These are phyloP conservation scores for Danio kyathit DNA, from an alignment of 2,797 vertebrate genomes.

Conservation along the genomic window DNA sequence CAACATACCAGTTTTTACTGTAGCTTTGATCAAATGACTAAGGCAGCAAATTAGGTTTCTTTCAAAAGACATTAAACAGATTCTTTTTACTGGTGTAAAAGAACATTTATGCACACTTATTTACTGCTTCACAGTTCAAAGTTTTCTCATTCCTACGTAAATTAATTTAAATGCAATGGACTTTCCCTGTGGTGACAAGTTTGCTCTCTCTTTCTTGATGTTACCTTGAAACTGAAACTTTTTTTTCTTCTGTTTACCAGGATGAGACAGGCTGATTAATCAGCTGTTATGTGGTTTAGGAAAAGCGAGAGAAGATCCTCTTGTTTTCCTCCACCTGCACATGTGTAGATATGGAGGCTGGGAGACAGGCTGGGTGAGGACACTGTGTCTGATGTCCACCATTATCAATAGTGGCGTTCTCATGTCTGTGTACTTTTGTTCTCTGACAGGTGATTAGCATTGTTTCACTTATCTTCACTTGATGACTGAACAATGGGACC, in stretches of 20 bases:
- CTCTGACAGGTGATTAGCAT: slow-evolving; percentile 59
- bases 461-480: slow-evolving; percentile 63
- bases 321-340: slow-evolving; percentile 39
- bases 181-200: slow-evolving; percentile 12
- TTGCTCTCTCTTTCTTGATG: not conserved
- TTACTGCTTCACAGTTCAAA: not conserved
- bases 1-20: too few relatives aligned
- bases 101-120: not conserved
- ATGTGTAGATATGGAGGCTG: slow-evolving; percentile 43
- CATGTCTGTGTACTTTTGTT: slow-evolving; percentile 50
- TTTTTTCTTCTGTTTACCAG: slow-evolving; percentile 33
- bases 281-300: slow-evolving; percentile 27
- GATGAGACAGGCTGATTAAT: slow-evolving; percentile 54
- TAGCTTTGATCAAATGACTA: too few relatives aligned
- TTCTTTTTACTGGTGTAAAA: too few relatives aligned
- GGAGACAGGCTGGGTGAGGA: slow-evolving; percentile 48
- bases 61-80: too few relatives aligned
- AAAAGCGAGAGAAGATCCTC: slow-evolving; percentile 43
- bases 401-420: slow-evolving; percentile 56
- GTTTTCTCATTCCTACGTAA: not conserved
- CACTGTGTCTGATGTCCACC: slow-evolving; percentile 45
- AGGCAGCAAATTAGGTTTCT: too few relatives aligned
- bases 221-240: slow-evolving; percentile 20
- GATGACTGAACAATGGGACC: slow-evolving; percentile 59
- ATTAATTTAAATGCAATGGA: slow-evolving; percentile 17